Evolutionary conservation across 2,888 invertebrate genomes (phyloP).

Genomic region (Strigamia maritima): DNA sequence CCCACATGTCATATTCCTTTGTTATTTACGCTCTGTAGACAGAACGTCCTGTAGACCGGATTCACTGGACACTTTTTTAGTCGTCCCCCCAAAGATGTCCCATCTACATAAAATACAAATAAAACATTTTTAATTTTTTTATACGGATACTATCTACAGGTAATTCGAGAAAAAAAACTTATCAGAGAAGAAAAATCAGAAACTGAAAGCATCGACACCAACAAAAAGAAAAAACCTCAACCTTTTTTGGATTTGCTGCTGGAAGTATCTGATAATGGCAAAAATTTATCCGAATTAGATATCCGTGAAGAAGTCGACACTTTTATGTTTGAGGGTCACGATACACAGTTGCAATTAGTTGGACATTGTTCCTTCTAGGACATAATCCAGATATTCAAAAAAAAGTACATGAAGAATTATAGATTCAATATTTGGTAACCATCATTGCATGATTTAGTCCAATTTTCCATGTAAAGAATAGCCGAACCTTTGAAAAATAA

Average conservation of each 20-base stretch:
- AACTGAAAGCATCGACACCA: not conserved
- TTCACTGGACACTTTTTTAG: too few relatives aligned
- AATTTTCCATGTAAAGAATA: too few relatives aligned
- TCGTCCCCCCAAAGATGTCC: too few relatives aligned
- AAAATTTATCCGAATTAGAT: constrained; percentile 45
- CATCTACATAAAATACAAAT: too few relatives aligned
- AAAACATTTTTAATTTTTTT: too few relatives aligned
- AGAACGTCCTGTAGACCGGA: too few relatives aligned
- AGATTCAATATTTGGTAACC: constrained; percentile 35
- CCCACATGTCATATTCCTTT: too few relatives aligned
- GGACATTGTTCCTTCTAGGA: constrained; percentile 45
- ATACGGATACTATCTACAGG: too few relatives aligned
- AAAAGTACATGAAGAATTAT: constrained; percentile 41
- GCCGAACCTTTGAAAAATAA: too few relatives aligned
- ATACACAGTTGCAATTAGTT: constrained; percentile 45
- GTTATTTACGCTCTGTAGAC: too few relatives aligned
- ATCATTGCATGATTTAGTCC: too few relatives aligned
- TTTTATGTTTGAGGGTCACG: constrained; percentile 53
- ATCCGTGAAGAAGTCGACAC: constrained; percentile 52
- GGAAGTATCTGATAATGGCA: constrained; percentile 46
- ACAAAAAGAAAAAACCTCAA: constrained; percentile 39
- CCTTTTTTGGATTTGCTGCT: constrained; percentile 52
- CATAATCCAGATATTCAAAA: constrained; percentile 44
- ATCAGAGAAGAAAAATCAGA: not conserved
- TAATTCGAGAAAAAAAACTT: not conserved